These are phyloP conservation scores for Keiferia lycopersicella DNA, from an alignment of 2,888 invertebrate species.

Conservation along the genomic window DNA sequence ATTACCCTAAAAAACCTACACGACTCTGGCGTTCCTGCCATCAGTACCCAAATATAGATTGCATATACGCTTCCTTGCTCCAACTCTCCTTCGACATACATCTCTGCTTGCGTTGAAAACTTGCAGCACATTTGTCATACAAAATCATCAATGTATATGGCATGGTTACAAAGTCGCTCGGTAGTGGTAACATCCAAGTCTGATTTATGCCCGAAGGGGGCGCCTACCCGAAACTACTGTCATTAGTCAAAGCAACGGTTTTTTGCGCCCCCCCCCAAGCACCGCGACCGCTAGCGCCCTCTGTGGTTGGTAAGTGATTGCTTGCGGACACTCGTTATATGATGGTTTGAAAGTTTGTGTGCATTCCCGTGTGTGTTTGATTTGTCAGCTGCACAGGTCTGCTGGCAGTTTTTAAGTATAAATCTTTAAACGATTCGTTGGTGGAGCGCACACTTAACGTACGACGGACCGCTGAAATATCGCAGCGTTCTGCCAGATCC, in stretches of 20 bases:
- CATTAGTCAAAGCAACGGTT: conserved; percentile 53
- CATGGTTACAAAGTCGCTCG: too few relatives aligned
- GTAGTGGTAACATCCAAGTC: conserved; percentile 18
- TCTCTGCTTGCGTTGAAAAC: too few relatives aligned
- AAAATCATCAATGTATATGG: too few relatives aligned
- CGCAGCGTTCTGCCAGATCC: too few relatives aligned
- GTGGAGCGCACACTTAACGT: too few relatives aligned
- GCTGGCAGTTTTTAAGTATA: too few relatives aligned
- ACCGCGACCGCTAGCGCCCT: neutral
- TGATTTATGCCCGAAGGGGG: conserved; percentile 49
- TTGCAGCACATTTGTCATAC: too few relatives aligned
- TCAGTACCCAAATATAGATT: conserved; percentile 32
- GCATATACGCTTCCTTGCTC: too few relatives aligned
- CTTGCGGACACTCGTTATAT: conserved; percentile 4
- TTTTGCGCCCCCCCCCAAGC: conserved; percentile 42
- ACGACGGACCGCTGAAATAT: too few relatives aligned
- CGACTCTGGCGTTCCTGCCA: conserved; percentile 19
- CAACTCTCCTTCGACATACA: too few relatives aligned
- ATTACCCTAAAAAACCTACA: neutral
- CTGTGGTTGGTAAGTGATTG: conserved; percentile 15
- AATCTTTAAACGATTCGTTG: too few relatives aligned
- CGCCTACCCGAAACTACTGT: conserved; percentile 48
- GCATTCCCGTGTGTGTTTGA: neutral
- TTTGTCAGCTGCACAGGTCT: too few relatives aligned
- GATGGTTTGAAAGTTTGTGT: neutral